Conservation (phyloP, 2,113 vertebrate genomes). For the Indicator maculatus region DNA sequence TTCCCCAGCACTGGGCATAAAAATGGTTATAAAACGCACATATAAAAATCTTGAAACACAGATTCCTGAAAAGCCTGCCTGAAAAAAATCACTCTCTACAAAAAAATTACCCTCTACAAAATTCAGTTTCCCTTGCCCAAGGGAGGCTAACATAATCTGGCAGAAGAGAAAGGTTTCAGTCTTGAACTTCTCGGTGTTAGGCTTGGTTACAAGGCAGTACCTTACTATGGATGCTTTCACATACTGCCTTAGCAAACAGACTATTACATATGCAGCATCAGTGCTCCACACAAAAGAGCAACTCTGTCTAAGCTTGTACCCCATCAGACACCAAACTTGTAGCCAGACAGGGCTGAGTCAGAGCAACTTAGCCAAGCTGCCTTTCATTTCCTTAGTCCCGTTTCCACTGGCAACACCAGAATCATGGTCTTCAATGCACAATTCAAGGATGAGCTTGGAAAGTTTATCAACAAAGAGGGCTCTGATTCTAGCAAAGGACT, state of each 20-base stretch:
- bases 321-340: not conserved
- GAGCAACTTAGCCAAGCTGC: not conserved
- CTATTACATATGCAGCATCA: not conserved
- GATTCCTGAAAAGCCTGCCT: slow-evolving; percentile 39
- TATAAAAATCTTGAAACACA: slow-evolving; percentile 3
- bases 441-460: not conserved
- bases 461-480: not conserved
- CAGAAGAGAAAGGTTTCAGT: not conserved
- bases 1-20: not conserved
- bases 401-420: not conserved
- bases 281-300: not conserved
- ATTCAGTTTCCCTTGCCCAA: not conserved
- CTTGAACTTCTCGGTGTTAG: not conserved
- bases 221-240: not conserved
- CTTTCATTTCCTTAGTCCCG: not conserved
- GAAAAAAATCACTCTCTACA: slow-evolving; percentile 4
- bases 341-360: not conserved
- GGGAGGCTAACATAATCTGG: not conserved
- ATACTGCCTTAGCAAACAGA: not conserved
- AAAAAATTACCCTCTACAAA: not conserved
- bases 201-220: not conserved
- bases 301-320: not conserved
- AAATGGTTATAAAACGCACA: not conserved
- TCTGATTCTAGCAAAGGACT: not conserved
- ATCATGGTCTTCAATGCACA: not conserved